These are phyloP conservation scores for Drosophila ironensis DNA, from an alignment of 1,140 invertebrate species.

Conservation along the genomic window DNA sequence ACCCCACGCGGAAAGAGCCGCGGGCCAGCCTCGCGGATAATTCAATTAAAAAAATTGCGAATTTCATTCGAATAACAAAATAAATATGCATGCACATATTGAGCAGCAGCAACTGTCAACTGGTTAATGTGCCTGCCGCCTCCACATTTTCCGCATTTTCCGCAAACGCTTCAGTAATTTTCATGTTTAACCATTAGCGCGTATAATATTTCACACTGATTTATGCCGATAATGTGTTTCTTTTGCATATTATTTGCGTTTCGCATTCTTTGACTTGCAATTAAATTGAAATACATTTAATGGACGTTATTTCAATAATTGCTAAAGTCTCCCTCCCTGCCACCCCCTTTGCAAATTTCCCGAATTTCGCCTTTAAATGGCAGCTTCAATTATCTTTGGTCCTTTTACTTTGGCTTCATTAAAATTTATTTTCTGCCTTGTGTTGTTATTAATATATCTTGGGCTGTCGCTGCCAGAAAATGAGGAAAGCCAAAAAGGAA, in stretches of 20 bases:
- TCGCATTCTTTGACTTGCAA: too few species aligned
- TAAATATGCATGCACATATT: not conserved
- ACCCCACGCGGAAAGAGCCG: too few species aligned
- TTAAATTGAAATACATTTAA: slow-evolving; percentile 41
- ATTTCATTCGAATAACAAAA: too few species aligned
- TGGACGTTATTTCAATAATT: slow-evolving; percentile 45
- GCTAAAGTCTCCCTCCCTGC: slow-evolving; percentile 19
- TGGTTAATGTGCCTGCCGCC: not conserved
- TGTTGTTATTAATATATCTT: slow-evolving; percentile 32
- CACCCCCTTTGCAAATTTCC: too few species aligned
- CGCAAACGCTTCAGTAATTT: slow-evolving; percentile 8
- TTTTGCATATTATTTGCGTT: too few species aligned
- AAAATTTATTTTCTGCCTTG: slow-evolving; percentile 36
- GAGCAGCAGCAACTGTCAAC: slow-evolving; percentile 20
- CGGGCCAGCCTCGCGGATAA: too few species aligned
- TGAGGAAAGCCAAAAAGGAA: not conserved
- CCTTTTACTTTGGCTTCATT: slow-evolving; percentile 39
- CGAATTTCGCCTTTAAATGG: slow-evolving; percentile 8
- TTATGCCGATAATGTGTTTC: slow-evolving; percentile 1
- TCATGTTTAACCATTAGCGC: slow-evolving; percentile 29
- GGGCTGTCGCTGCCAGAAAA: slow-evolving; percentile 41
- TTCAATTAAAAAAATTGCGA: too few species aligned
- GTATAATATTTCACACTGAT: slow-evolving; percentile 26
- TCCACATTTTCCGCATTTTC: not conserved
- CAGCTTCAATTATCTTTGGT: slow-evolving; percentile 31